Evolutionary conservation across 2,888 invertebrate species (phyloP).

Genomic region (Sphinx pinastri): DNA sequence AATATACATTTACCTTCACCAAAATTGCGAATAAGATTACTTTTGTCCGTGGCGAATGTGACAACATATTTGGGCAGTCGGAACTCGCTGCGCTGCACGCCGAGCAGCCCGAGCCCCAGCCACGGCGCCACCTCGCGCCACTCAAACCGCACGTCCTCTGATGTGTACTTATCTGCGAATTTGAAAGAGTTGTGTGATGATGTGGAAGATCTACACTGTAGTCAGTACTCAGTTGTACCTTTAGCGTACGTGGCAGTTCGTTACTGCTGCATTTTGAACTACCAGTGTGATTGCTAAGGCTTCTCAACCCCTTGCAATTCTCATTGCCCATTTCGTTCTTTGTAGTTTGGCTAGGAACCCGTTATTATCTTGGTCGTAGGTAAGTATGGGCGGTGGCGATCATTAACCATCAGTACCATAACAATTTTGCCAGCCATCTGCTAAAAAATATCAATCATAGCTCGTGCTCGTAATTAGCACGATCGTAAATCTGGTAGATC

Average conservation of each 20-base stretch:
- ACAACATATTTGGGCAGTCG: conserved; percentile 86
- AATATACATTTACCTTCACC: conserved; percentile 86
- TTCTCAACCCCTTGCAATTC: too few species aligned
- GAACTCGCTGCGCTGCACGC: conserved; percentile 82
- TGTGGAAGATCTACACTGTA: too few species aligned
- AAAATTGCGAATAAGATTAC: conserved; percentile 85
- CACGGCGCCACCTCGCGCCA: conserved; percentile 84
- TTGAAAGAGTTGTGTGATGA: neutral
- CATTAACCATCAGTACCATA: too few species aligned
- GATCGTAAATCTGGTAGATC: conserved; percentile 28
- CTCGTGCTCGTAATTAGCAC: neutral
- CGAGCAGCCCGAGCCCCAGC: conserved; percentile 75
- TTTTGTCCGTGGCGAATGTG: conserved; percentile 84
- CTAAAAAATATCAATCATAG: neutral
- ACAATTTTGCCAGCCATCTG: too few species aligned
- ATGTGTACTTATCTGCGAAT: conserved; percentile 84
- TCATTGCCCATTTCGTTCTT: too few species aligned
- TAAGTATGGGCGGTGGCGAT: too few species aligned
- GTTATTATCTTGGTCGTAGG: too few species aligned
- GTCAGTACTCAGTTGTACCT: too few species aligned
- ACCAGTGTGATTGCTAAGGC: too few species aligned
- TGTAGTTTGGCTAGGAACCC: too few species aligned
- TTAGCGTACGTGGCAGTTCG: too few species aligned
- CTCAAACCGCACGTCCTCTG: conserved; percentile 84
- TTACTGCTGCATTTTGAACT: too few species aligned